These are phyloP conservation scores for Cydia amplana DNA, from an alignment of 1,140 invertebrate species.

Conservation along the genomic window DNA sequence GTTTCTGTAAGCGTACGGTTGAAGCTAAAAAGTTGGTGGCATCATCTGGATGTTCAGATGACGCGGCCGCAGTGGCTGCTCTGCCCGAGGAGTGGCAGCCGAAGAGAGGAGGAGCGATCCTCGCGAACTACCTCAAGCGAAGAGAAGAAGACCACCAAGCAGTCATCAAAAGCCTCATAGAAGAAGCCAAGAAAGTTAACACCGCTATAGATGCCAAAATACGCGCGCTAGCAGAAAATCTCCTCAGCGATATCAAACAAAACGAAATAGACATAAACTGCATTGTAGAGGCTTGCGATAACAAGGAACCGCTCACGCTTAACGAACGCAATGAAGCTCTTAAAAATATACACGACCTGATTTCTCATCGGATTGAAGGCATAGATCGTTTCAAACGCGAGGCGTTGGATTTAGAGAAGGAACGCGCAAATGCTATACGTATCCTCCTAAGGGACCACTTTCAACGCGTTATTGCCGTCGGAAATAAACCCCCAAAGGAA, in stretches of 20 bases:
- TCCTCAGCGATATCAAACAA: slow-evolving; percentile 52
- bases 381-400: slow-evolving; percentile 53
- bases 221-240: slow-evolving; percentile 49
- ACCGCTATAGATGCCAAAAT: slow-evolving; percentile 54
- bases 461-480: slow-evolving; percentile 49
- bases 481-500: slow-evolving; percentile 54
- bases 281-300: slow-evolving; percentile 41
- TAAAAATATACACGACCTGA: slow-evolving; percentile 46
- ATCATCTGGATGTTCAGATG: slow-evolving; percentile 48
- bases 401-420: slow-evolving; percentile 55
- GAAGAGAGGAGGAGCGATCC: slow-evolving; percentile 49
- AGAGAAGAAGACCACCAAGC: slow-evolving; percentile 50
- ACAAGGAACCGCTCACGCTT: slow-evolving; percentile 34
- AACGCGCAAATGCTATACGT: slow-evolving; percentile 53
- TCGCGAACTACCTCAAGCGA: slow-evolving; percentile 58
- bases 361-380: slow-evolving; percentile 43
- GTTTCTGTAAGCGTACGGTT: background rate
- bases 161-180: slow-evolving; percentile 40
- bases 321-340: slow-evolving; percentile 44
- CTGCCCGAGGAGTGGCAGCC: slow-evolving; percentile 56
- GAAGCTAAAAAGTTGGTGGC: slow-evolving; percentile 35
- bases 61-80: slow-evolving; percentile 53
- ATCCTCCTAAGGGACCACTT: slow-evolving; percentile 56
- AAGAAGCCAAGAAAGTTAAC: slow-evolving; percentile 47
- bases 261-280: slow-evolving; percentile 53